Percentiles rank a stretch among this genome's conserved stretches.
phyloP scores from a whole-genome alignment of 2,797 vertebrate genomes.

The Melanotaenia boesemani region DNA sequence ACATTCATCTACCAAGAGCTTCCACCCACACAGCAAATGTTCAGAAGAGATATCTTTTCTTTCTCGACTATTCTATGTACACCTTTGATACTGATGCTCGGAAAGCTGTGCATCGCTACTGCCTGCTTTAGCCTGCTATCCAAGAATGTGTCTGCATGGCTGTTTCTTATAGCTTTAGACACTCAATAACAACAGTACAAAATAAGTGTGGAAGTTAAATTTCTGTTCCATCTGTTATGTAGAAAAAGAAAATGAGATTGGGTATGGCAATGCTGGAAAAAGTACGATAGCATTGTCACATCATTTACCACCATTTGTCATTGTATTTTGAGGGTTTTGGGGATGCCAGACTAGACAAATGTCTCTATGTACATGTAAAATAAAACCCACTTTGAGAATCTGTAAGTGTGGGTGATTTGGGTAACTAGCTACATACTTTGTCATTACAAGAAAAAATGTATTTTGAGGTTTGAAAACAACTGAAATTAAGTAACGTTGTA shows the following conservation, averaged over 20 bases:
- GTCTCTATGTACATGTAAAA: neutral
- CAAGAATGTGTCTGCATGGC: neutral
- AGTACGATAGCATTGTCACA: neutral
- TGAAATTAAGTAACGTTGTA: neutral
- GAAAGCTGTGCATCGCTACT: slow-evolving; percentile 24
- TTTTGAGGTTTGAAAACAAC: neutral
- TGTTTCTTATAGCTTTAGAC: slow-evolving; percentile 1
- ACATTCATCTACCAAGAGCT: slow-evolving; percentile 70
- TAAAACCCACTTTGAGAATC: neutral
- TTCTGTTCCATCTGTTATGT: neutral
- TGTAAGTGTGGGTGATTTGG: neutral
- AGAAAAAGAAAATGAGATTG: neutral
- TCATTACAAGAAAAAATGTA: neutral
- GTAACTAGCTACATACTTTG: neutral
- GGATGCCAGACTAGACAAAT: neutral
- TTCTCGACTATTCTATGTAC: slow-evolving; percentile 47
- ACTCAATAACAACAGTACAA: slow-evolving; percentile 5
- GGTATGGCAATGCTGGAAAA: neutral
- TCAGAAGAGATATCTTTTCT: slow-evolving; percentile 64
- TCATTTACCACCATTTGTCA: neutral
- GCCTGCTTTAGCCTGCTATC: slow-evolving; percentile 22
- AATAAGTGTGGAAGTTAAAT: slow-evolving; percentile 1
- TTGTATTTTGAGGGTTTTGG: neutral
- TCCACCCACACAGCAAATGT: slow-evolving; percentile 79
- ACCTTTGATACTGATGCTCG: slow-evolving; percentile 49